phyloP scores from a whole-genome alignment of 2,797 vertebrate species.

The Alca torda region DNA sequence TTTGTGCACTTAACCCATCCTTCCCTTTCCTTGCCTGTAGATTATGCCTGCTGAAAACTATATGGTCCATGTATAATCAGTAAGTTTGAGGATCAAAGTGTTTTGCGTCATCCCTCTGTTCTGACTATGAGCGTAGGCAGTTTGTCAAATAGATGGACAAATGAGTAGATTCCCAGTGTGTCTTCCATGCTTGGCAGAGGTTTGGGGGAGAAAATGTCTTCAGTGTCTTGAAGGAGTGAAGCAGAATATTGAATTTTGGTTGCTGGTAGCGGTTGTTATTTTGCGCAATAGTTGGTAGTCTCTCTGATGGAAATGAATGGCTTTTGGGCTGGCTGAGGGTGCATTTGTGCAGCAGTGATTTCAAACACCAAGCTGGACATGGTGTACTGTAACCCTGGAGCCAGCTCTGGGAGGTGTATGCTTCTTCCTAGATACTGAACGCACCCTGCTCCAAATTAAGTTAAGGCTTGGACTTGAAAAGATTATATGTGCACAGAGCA shows the following conservation, averaged over 20 bases:
- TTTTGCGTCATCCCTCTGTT: background rate
- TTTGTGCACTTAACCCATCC: background rate
- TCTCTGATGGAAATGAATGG: background rate
- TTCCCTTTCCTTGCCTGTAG: background rate
- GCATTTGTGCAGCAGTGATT: background rate
- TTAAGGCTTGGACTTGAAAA: background rate
- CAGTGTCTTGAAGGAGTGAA: background rate
- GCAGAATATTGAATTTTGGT: background rate
- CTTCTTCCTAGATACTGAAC: background rate
- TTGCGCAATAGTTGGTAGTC: background rate
- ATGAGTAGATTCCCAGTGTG: background rate
- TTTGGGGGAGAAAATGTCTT: background rate
- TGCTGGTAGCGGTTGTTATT: background rate
- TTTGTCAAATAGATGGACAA: background rate
- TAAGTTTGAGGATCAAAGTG: background rate
- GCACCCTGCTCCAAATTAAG: background rate
- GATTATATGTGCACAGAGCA: slow-evolving; percentile 4
- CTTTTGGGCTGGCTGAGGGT: background rate
- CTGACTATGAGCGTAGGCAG: background rate
- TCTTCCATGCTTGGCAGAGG: background rate
- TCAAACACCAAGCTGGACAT: background rate
- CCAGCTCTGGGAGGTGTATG: background rate
- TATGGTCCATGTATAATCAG: fast-evolving
- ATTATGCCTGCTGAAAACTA: fast-evolving
- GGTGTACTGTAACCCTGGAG: background rate